These are phyloP conservation scores for Vandiemenella viatica DNA, from an alignment of 2,888 invertebrate genomes.

Conservation along the genomic window DNA sequence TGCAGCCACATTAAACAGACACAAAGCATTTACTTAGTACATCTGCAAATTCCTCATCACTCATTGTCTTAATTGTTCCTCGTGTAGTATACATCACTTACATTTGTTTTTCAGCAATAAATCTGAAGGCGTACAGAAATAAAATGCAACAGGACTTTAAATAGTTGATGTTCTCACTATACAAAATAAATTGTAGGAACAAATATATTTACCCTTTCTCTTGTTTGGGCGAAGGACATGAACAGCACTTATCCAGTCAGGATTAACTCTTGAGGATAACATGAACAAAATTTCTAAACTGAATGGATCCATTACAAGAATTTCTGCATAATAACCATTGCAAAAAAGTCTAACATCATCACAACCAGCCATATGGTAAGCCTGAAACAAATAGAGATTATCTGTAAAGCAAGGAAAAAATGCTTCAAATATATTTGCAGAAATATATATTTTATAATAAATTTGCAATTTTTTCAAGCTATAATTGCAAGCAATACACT, in stretches of 20 bases:
- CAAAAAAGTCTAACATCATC: slow-evolving; percentile 82
- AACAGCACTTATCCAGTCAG: slow-evolving; percentile 95
- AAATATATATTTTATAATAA: neutral
- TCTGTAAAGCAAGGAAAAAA: neutral
- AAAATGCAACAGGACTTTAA: neutral
- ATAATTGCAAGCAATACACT: no score
- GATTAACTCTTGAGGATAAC: slow-evolving; percentile 87
- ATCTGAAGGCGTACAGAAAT: no score
- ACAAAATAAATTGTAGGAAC: no score
- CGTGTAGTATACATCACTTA: no score
- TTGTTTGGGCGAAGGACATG: slow-evolving; percentile 60
- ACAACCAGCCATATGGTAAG: slow-evolving; percentile 69
- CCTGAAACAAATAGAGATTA: slow-evolving; percentile 30
- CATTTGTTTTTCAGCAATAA: no score
- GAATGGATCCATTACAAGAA: slow-evolving; percentile 91
- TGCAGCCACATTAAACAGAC: no score
- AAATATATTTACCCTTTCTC: slow-evolving; percentile 43
- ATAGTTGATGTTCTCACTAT: neutral
- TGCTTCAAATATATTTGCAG: neutral
- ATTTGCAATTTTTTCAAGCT: neutral
- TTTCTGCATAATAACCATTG: slow-evolving; percentile 96
- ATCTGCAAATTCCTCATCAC: no score
- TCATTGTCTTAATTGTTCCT: no score
- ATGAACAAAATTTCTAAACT: slow-evolving; percentile 82
- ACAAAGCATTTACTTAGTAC: no score